Conservation (phyloP, 2,888 invertebrate species). For the Odontomyia ornata region DNA sequence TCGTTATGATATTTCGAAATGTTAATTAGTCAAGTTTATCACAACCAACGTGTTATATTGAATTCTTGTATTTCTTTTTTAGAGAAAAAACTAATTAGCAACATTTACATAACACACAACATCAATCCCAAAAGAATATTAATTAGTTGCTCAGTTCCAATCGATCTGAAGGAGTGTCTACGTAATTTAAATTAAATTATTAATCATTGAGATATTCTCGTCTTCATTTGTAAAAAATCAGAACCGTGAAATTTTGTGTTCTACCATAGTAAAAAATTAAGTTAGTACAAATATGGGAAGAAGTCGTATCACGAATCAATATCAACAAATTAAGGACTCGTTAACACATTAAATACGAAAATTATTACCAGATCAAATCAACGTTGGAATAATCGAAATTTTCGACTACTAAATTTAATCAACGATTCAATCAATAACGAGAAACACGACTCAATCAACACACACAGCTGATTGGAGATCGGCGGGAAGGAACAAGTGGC, state of each 20-base stretch:
- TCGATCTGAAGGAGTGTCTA: background rate
- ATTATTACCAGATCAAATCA: conserved; percentile 39
- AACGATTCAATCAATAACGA: conserved; percentile 33
- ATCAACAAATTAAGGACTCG: conserved; percentile 34
- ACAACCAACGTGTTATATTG: no score
- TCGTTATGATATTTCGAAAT: no score
- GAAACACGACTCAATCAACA: conserved; percentile 25
- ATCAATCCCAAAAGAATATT: background rate
- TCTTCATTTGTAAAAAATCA: background rate
- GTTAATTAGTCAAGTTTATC: no score
- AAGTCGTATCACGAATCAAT: conserved; percentile 28
- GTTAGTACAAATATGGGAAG: background rate
- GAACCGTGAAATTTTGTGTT: background rate
- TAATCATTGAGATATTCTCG: background rate
- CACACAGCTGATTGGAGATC: background rate
- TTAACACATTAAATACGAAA: conserved; percentile 31
- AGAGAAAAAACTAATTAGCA: background rate
- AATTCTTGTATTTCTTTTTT: no score
- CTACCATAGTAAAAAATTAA: background rate
- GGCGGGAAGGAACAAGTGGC: conserved; percentile 17
- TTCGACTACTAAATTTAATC: conserved; percentile 37
- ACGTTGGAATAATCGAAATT: conserved; percentile 20
- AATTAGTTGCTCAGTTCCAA: background rate
- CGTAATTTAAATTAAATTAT: background rate
- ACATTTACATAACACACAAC: conserved; percentile 9